Evolutionary conservation across 1,140 invertebrate genomes (phyloP).

Genomic region (Rhyacophila brunnea): DNA sequence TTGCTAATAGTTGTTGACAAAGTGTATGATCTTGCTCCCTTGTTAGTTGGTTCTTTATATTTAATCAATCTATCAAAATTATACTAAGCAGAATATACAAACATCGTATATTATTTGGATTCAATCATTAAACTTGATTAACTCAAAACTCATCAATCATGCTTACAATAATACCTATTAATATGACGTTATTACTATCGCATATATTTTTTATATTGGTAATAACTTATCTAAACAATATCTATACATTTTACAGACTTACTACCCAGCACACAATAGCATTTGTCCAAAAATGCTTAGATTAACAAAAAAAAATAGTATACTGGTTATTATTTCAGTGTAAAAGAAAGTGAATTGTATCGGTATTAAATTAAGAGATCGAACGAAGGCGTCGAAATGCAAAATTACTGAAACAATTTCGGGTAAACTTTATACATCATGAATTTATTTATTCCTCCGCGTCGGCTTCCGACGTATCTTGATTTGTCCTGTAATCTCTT

Average conservation of each 20-base stretch:
- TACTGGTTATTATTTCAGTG: not conserved
- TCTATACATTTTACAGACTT: not conserved
- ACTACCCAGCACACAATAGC: not conserved
- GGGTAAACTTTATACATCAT: slow-evolving; percentile 23
- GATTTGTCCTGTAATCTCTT: slow-evolving; percentile 31
- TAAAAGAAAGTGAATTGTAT: not conserved
- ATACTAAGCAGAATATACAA: too few species aligned
- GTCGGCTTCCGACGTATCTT: slow-evolving; percentile 16
- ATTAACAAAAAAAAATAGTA: not conserved
- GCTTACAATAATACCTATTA: too few species aligned
- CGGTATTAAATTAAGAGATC: not conserved
- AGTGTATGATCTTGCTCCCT: too few species aligned
- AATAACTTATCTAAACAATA: too few species aligned
- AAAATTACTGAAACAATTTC: slow-evolving; percentile 7
- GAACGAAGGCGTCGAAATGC: slow-evolving; percentile 1
- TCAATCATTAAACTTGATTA: too few species aligned
- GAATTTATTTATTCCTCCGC: slow-evolving; percentile 24
- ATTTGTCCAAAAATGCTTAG: not conserved
- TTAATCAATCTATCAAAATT: too few species aligned
- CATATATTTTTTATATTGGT: too few species aligned
- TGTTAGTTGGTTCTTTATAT: too few species aligned
- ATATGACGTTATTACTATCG: too few species aligned
- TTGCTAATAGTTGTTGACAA: too few species aligned
- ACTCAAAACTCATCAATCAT: too few species aligned
- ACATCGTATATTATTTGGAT: too few species aligned